Percentiles rank a stretch among this genome's conserved stretches.
Conservation (phyloP, 2,888 invertebrate species). For the Chrysina gloriosa region DNA sequence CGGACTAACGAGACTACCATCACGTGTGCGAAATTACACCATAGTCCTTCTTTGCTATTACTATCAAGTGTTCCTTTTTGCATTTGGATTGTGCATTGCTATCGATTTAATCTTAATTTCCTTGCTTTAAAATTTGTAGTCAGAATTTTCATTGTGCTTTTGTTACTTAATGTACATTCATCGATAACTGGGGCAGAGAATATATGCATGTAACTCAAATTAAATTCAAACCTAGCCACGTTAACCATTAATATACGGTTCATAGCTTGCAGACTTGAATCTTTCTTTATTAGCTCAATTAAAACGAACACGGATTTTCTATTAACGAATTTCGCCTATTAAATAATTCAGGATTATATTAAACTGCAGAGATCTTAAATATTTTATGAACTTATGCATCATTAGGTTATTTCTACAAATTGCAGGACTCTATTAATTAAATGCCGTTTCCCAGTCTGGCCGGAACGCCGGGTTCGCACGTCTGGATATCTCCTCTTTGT, state of each 20-base stretch:
- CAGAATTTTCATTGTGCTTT: too few species aligned
- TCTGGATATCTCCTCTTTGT: conserved; percentile 5
- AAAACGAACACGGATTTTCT: conserved; percentile 4
- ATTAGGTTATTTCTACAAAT: conserved; percentile 45
- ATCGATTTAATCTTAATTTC: too few species aligned
- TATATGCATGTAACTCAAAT: not conserved
- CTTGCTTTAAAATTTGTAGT: too few species aligned
- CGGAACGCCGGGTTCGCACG: conserved; percentile 7
- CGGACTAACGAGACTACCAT: too few species aligned
- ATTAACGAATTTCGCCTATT: not conserved
- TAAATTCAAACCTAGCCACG: not conserved
- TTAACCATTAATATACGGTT: not conserved
- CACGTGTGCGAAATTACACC: too few species aligned
- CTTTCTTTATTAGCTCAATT: conserved; percentile 19
- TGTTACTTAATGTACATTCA: not conserved
- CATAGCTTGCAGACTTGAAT: not conserved
- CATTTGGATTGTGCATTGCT: too few species aligned
- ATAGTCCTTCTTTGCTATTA: too few species aligned
- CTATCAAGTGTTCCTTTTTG: too few species aligned
- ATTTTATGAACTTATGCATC: conserved; percentile 43
- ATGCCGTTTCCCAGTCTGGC: conserved; percentile 45
- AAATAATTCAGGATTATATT: conserved; percentile 24
- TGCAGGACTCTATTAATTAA: conserved; percentile 46
- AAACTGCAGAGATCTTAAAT: conserved; percentile 42
- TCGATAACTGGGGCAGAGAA: too few species aligned